A percentile compares a stretch with the other conserved stretches of the same genome.
phyloP scores from a whole-genome alignment of 1,140 invertebrate species.

The Philaenus spumarius region DNA sequence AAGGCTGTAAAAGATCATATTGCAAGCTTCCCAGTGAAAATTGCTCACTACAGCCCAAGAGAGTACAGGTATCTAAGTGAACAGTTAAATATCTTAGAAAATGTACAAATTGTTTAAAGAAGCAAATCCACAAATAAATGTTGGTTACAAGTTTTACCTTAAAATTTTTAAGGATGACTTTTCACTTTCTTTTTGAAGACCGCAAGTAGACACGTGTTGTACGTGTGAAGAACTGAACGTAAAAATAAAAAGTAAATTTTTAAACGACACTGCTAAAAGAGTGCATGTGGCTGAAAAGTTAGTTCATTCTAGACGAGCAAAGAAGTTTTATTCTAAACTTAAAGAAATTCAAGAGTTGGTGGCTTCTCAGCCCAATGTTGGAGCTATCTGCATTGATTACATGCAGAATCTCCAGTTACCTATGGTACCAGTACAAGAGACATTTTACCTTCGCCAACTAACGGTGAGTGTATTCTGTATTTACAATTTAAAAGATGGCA shows the following conservation, averaged over 20 bases:
- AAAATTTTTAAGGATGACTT: slow-evolving; percentile 15
- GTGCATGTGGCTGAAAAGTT: slow-evolving; percentile 4
- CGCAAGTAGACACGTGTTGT: slow-evolving; percentile 16
- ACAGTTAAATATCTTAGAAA: not conserved
- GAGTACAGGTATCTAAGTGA: not conserved
- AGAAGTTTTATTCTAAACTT: slow-evolving; percentile 9
- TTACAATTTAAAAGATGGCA: slow-evolving; percentile 11
- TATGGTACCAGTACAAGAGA: slow-evolving; percentile 18
- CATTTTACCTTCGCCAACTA: slow-evolving; percentile 18
- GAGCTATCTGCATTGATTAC: slow-evolving; percentile 15
- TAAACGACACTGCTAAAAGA: slow-evolving; percentile 17
- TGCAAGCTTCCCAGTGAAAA: too few relatives aligned
- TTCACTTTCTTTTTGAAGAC: slow-evolving; percentile 7
- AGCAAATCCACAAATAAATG: not conserved
- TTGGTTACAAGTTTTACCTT: not conserved
- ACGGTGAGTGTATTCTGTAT: slow-evolving; percentile 4
- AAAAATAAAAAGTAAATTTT: slow-evolving; percentile 11
- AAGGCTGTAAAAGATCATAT: too few relatives aligned
- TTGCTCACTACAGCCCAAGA: too few relatives aligned
- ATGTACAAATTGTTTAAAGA: not conserved
- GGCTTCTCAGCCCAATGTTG: not conserved
- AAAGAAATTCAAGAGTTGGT: not conserved
- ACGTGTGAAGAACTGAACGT: slow-evolving; percentile 7
- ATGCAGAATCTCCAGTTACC: slow-evolving; percentile 23
- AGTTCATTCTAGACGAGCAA: slow-evolving; percentile 2